Evolutionary conservation across 2,888 invertebrate genomes (phyloP), one percentile per base, ranked within the genome.

Genomic region (Eupithecia subumbrata): DNA sequence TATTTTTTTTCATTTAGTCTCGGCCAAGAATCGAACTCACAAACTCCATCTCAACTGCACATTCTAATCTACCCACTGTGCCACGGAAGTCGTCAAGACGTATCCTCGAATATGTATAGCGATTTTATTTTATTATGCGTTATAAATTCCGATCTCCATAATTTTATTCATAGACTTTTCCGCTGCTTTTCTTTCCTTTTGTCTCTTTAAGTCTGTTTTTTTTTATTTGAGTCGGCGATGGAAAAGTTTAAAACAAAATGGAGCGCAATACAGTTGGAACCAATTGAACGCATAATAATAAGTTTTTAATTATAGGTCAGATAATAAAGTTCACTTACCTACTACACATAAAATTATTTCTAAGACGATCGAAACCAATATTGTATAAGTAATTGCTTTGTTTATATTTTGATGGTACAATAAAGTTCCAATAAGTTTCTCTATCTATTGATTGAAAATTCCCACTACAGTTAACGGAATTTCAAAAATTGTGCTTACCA

Each of bases 101-200:
- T 60, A 22, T 60, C 14, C 60, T 60, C 60, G 60, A 25, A 60
- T 60, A 60, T 60, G 60, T 60, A 60, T 60, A 60, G 60, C 60
- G 25, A 25, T 25, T 60, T 60, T 25, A 60, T 60, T 25, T 60
- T 60, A 71, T 67, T 82, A 83, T 82, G 82, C 74, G 82, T 82
- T 82, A 85, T 87, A 87, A 88, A 88, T 86, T 87, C 74, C 68
- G 45, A 60, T 34, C 43, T 37, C 79, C 82, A 79, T 87, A 88
- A 88, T 88, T 86, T 87, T 87, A 88, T 88, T 88, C 88, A 88
- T 87, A 79, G 86, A 82, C 43, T 84, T 85, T 84, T 83, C 79
- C 82, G 84, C 78, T 64, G 80, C 74, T 79, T 76, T 75, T 12
- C 34, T 68, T 64, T 34, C 66, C 40, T 63, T 67, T 68, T 68